Base-by-base conservation (phyloP, 2,113 vertebrate genomes). In the Peromyscus leucopus region DNA sequence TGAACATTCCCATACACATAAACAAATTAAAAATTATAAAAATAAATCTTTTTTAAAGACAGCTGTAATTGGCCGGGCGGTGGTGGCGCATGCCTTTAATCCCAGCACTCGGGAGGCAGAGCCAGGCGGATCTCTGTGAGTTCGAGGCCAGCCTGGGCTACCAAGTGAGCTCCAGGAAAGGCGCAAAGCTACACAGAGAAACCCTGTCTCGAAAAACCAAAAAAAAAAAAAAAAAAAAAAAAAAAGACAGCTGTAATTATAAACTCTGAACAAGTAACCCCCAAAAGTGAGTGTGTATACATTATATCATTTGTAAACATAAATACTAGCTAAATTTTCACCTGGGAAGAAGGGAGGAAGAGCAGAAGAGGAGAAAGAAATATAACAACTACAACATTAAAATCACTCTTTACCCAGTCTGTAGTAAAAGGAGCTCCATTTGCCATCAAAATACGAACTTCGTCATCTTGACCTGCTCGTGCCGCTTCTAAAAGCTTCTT, bases 401-500 rank as follows among this genome's bases (percentile, higher is more conserved):
- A 96, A n/a, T 51, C 90, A 95, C 80, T 94, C 75, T 94, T 98
- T 99, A 99, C 99, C 99, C 99, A 99, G 72, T 99, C 99, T 97
- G 99, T 99, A 95, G 99, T 99, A 97, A 99, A 99, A 97, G 99
- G 99, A 85, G 99, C 99, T 98, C 99, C 99, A 98, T 99, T 99
- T 97, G 99, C 99, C 99, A 99, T 99, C 98, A 99, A 99, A 98
- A 99, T 99, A 72, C 99, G 99, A 97, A 99, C 99, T 98, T 99
- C 99, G 0, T 99, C 99, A 98, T 99, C 99, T 98, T 99, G 99
- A 95, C 99, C 99, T 94, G 99, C 99, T 90, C 99, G 98, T 79
- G 99, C 99, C 80, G 99, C 99, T 98, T 99, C 99, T 98, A 99
- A 98, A 98, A 99, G 99, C 98, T 99, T 99, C 98, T 99, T 99